Conservation (phyloP, 2,888 invertebrate species). For the Nudaria mundana region DNA sequence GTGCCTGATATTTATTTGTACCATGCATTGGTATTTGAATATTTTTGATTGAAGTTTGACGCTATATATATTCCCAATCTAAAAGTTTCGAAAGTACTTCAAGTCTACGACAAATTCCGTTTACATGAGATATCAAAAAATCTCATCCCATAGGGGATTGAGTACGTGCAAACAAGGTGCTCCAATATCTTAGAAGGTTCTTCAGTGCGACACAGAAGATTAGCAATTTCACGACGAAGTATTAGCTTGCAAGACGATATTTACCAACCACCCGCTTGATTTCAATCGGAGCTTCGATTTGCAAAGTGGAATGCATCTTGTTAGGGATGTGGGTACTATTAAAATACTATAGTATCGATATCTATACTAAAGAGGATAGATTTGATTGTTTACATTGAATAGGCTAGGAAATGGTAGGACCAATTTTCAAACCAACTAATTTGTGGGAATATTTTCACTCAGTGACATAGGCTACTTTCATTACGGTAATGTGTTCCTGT, state of each 20-base stretch:
- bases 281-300: conserved; percentile 72
- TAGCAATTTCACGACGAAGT: conserved; percentile 73
- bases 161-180: conserved; percentile 36
- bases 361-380: too few relatives aligned
- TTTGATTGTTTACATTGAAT: too few relatives aligned
- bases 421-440: too few relatives aligned
- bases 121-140: not conserved
- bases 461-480: too few relatives aligned
- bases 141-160: conserved; percentile 25
- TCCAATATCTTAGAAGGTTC: conserved; percentile 37
- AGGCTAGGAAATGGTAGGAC: too few relatives aligned
- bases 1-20: not conserved
- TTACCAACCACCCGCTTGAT: conserved; percentile 67
- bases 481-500: too few relatives aligned
- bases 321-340: conserved; percentile 42
- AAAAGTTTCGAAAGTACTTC: not conserved
- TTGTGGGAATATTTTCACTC: too few relatives aligned
- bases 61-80: too few relatives aligned
- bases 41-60: too few relatives aligned
- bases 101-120: conserved; percentile 6
- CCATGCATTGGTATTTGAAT: too few relatives aligned
- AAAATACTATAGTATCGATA: conserved; percentile 26
- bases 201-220: conserved; percentile 52
- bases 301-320: conserved; percentile 46
- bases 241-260: conserved; percentile 72